A percentile compares a stretch with the other conserved stretches of the same genome.
Conservation (phyloP, 2,113 vertebrate genomes). For the Triplophysa tibetana region DNA sequence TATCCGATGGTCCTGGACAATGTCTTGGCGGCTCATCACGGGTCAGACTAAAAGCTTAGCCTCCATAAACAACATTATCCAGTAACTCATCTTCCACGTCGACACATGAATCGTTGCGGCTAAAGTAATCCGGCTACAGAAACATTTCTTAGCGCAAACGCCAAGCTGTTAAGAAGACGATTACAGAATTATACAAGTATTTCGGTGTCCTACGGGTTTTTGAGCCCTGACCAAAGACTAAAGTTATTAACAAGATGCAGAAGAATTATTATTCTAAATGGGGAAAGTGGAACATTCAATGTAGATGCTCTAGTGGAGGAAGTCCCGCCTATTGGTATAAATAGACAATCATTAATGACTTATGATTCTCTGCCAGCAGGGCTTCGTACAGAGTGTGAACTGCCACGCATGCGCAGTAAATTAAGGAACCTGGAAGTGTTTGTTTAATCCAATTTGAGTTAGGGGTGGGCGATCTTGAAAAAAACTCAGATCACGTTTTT, state of each 20-base stretch:
- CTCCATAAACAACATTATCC: constrained; percentile 34
- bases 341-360: too few relatives aligned
- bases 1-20: constrained; percentile 23
- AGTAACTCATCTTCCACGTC: constrained; percentile 19
- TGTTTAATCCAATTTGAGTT: too few relatives aligned
- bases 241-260: background rate
- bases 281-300: too few relatives aligned
- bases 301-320: too few relatives aligned
- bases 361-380: too few relatives aligned
- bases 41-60: constrained; percentile 24
- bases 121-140: constrained; percentile 18
- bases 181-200: constrained; percentile 11
- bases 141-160: constrained; percentile 25
- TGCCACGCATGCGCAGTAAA: too few relatives aligned
- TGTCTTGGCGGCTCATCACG: constrained; percentile 27
- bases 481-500: too few relatives aligned
- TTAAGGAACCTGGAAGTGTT: too few relatives aligned
- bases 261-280: too few relatives aligned
- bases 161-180: constrained; percentile 11
- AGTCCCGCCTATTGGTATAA: too few relatives aligned
- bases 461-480: too few relatives aligned
- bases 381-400: too few relatives aligned
- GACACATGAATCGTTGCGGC: constrained; percentile 11
- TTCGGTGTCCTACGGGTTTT: background rate
- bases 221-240: constrained; percentile 4